Evolutionary conservation across 2,888 invertebrate genomes (phyloP).

Genomic region (Molorchus minor): DNA sequence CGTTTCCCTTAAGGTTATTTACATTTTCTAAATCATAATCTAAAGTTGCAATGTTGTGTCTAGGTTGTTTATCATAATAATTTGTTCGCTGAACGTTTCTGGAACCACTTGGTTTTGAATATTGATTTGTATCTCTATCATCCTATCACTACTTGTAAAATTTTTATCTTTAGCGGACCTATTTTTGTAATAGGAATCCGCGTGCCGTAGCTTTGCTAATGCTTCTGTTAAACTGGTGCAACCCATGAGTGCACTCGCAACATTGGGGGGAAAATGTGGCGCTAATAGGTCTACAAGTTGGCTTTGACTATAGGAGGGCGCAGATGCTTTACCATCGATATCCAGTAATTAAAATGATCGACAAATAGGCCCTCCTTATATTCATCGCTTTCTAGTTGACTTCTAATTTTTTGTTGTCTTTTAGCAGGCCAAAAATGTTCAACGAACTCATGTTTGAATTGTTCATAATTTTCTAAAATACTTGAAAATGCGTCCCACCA

Average conservation of each 20-base stretch:
- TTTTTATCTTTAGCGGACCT: background rate
- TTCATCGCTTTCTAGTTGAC: background rate
- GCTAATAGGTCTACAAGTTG: background rate
- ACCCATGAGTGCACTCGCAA: too few species aligned
- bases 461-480: background rate
- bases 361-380: too few species aligned
- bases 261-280: background rate
- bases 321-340: background rate
- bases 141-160: background rate
- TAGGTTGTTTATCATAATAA: background rate
- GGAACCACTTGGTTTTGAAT: background rate
- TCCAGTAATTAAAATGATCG: background rate
- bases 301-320: background rate
- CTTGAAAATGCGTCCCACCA: constrained; percentile 8
- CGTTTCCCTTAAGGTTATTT: background rate
- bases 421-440: constrained; percentile 5
- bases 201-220: background rate
- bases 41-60: background rate
- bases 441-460: background rate
- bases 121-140: background rate
- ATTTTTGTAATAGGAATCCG: background rate
- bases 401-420: constrained; percentile 1
- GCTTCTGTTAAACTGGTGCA: background rate
- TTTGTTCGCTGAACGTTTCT: background rate
- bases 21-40: background rate